Evolutionary conservation across 2,797 vertebrate species (phyloP), one percentile per base, ranked within the genome.

Genomic region (Gymnopithys bicolor): DNA sequence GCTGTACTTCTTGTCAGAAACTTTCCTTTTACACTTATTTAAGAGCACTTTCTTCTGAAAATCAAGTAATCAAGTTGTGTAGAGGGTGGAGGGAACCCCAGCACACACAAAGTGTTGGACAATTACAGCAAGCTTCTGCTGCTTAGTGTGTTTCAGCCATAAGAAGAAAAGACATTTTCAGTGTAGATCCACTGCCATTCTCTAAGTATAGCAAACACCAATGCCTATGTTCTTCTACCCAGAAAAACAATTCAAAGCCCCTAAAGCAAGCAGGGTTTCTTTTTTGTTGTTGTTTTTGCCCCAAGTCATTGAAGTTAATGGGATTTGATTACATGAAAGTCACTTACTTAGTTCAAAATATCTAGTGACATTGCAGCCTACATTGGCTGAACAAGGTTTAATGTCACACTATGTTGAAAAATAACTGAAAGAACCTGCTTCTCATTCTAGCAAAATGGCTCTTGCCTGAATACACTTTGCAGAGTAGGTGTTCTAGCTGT

Each of bases 201-300:
- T 59, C 52, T 60, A 41, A 67, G 21, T 13, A 25, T 23, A 64
- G 24, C n/a, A 32, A 67, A 48, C 45, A 74, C 25, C 41, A 52
- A 8, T 43, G 41, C 19, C 53, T 68, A 4, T 35, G 22, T 52
- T 71, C 13, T 68, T 86, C 28, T 41, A 71, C 19, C 28, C 11
- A 71, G 64, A 80, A 63, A 79, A 76, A 49, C 10, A 63, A 80
- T 49, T 60, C 35, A 63, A 80, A 91, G 5, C 3, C 45, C 28
- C 14, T 45, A 23, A 77, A 82, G 53, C 1, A 21, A 43, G 41
- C 41, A 43, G 41, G 4, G 2, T 4, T 15, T 79, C 43, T 52
- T 60, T n/a, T 37, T 37, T 13, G 8, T 28, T 4, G 12, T 73
- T 46, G 49, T 58, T 35, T 13, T 9, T 22, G 7, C 0, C 3